Evolutionary conservation across 2,888 invertebrate species (phyloP).

Genomic region (Sinopyrophorus schimmeli): DNA sequence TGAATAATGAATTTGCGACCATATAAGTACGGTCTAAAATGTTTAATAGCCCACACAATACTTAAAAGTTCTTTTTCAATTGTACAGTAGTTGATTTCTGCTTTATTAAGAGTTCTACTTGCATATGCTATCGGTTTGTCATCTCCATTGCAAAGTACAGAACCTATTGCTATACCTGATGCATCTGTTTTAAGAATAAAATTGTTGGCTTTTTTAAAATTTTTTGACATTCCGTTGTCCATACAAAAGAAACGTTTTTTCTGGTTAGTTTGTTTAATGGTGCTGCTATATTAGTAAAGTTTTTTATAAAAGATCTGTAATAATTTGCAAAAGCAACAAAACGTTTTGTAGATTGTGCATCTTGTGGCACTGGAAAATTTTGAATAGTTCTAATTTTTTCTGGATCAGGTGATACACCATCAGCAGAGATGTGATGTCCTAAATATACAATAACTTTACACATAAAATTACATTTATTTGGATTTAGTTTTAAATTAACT

Average conservation of each 20-base stretch:
- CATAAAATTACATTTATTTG: constrained; percentile 34
- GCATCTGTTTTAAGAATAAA: constrained; percentile 23
- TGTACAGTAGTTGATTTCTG: constrained; percentile 35
- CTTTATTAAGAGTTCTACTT: constrained; percentile 33
- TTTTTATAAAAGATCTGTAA: constrained; percentile 34
- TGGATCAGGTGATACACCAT: constrained; percentile 35
- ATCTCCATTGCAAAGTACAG: constrained; percentile 12
- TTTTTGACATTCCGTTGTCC: constrained; percentile 4
- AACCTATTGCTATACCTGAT: constrained; percentile 12
- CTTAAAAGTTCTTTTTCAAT: constrained; percentile 38
- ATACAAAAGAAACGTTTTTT: constrained; percentile 19
- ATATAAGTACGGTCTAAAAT: constrained; percentile 35
- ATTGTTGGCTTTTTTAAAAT: constrained; percentile 9
- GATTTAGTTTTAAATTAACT: constrained; percentile 37
- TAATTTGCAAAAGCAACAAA: constrained; percentile 35
- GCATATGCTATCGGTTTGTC: constrained; percentile 21
- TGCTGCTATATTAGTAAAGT: constrained; percentile 33
- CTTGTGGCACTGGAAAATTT: constrained; percentile 35
- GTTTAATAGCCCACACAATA: constrained; percentile 35
- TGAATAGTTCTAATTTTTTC: constrained; percentile 32
- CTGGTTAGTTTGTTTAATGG: constrained; percentile 28
- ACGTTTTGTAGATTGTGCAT: constrained; percentile 29
- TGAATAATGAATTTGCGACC: constrained; percentile 31
- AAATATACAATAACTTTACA: constrained; percentile 32
- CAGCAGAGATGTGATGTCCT: constrained; percentile 22